A percentile compares a stretch with the other conserved stretches of the same genome.
These are phyloP conservation scores for Nomada ruficornis DNA, from an alignment of 2,888 invertebrate species.

Conservation along the genomic window DNA sequence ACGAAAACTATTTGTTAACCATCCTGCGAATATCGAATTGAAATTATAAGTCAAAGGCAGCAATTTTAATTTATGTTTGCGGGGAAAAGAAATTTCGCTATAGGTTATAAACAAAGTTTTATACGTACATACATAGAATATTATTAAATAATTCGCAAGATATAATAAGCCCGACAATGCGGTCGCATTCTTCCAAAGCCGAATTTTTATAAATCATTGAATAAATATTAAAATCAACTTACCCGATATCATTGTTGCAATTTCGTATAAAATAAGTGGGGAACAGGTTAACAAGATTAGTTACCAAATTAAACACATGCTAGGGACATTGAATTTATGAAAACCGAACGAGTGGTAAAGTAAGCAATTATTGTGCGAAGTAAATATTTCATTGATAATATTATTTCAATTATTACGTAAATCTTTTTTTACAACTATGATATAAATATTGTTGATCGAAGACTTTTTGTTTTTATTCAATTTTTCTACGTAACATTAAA, in stretches of 20 bases:
- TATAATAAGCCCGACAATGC: not conserved
- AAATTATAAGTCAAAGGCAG: conserved; percentile 1
- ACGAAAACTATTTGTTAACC: conserved; percentile 57
- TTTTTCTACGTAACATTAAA: not conserved
- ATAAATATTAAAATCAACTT: conserved; percentile 13
- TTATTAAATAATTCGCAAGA: not conserved
- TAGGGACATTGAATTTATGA: conserved; percentile 36
- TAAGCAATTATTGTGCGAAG: too few species aligned
- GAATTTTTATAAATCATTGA: not conserved
- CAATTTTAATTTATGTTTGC: not conserved
- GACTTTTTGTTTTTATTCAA: not conserved
- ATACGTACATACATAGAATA: not conserved
- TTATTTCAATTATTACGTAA: not conserved
- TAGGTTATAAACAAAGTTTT: conserved; percentile 25
- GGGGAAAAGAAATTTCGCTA: not conserved
- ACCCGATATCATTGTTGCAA: conserved; percentile 35
- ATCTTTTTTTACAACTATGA: not conserved
- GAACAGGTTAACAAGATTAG: conserved; percentile 5
- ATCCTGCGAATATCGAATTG: conserved; percentile 41
- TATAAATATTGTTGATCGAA: not conserved
- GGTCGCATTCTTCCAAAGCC: not conserved
- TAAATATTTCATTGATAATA: not conserved
- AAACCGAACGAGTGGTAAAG: too few species aligned
- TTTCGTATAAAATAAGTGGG: not conserved
- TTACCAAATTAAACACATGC: conserved; percentile 8